These are phyloP conservation scores for Tachina lurida DNA, from an alignment of 2,888 invertebrate genomes.

Conservation along the genomic window DNA sequence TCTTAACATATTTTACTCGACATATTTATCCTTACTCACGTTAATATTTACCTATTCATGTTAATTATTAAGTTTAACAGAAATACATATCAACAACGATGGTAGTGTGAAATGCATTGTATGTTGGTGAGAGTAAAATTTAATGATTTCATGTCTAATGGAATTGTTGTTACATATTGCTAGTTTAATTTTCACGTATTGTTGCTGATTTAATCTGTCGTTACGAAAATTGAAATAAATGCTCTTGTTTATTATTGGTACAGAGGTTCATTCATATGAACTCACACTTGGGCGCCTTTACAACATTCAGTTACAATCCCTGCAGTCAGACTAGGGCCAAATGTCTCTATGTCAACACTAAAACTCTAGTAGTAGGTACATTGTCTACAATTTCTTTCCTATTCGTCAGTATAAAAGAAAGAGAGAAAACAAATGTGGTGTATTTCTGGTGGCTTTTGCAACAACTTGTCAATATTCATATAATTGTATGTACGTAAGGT, in stretches of 20 bases:
- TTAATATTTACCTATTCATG: background rate
- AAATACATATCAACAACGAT: slow-evolving; percentile 3
- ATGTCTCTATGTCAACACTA: too few species aligned
- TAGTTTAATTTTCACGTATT: slow-evolving; percentile 25
- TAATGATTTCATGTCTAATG: slow-evolving; percentile 31
- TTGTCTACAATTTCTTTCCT: too few species aligned
- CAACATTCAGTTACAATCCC: slow-evolving; percentile 9
- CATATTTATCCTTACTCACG: too few species aligned
- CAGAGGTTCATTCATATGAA: slow-evolving; percentile 8
- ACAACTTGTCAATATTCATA: too few species aligned
- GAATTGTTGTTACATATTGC: slow-evolving; percentile 21
- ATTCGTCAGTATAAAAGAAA: too few species aligned
- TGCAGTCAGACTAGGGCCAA: too few species aligned
- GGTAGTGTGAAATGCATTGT: background rate
- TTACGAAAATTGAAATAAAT: slow-evolving; percentile 60
- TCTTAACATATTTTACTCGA: too few species aligned
- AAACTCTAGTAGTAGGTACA: too few species aligned
- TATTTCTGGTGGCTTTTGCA: too few species aligned
- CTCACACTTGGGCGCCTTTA: background rate
- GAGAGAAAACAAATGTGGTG: too few species aligned
- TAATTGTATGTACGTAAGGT: too few species aligned
- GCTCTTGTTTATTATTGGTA: slow-evolving; percentile 49
- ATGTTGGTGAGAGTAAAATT: slow-evolving; percentile 22
- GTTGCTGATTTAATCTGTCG: slow-evolving; percentile 63
- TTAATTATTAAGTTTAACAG: slow-evolving; percentile 17